Evolutionary conservation across 2,888 invertebrate species (phyloP), one percentile per base, ranked within the genome.

Genomic region (Trachelus stipa): DNA sequence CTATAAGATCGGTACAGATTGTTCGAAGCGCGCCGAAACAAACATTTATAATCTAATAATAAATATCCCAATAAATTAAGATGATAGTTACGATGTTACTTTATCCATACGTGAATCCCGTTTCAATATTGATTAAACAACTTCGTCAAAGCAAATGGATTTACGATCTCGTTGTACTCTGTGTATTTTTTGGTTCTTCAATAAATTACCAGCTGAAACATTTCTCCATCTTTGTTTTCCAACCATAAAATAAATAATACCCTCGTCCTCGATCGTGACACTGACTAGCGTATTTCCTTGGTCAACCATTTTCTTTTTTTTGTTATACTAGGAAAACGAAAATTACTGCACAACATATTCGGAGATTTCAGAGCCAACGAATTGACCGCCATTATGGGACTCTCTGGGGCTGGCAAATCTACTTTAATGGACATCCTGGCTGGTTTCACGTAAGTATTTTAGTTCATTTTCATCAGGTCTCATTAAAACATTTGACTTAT

Each of bases 381-480:
- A 90, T 92, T 96, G 82, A 95, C 95, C 11, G 97, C 97, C 76
- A 96, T 98, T 86, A 96, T 98, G 94, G 98, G 98, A 35, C 97
- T 97, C 74, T 93, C 97, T 0, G 98, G 98, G 23, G 96, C 96
- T 12, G 97, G 98, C 78, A 98, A 98, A 92, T 96, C 96, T 81
- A 95, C 96, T 3, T 94, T 98, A 80, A 95, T 98, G 94, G 97
- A 98, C 91, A 96, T 98, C 86, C 92, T 98, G 82, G 95, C 98
- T 68, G 97, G 98, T 85, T 98, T 97, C 92, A 96, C 95, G 97
- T 97, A 93, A 94, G 94, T 93, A 79, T 83, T 34, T 69, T 37
- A n/a, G 23, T 69, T 12, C 69, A 68, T 77, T 34, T 31, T 73
- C 12, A 31, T 68, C 11, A 34, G 30, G 68, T 76, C 77, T 37